Percentiles rank a stretch among this genome's conserved stretches.
Conservation (phyloP, 2,113 vertebrate genomes). For the Hyla sarda region DNA sequence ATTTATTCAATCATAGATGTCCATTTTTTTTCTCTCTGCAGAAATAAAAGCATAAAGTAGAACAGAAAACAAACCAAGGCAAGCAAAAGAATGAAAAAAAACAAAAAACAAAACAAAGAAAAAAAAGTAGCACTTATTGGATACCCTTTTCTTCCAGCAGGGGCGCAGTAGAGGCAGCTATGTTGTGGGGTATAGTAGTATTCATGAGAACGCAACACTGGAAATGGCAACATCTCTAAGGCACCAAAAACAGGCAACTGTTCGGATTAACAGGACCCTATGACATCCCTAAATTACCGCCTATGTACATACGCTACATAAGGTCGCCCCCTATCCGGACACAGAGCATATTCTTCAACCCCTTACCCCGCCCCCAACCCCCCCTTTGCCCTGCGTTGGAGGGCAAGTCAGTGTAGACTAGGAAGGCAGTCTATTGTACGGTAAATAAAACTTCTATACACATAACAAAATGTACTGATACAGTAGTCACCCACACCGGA, state of each 20-base stretch:
- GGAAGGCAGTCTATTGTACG: background rate
- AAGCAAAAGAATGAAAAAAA: conserved; percentile 70
- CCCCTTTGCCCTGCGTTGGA: background rate
- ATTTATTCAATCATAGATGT: conserved; percentile 67
- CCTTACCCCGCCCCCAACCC: too few relatives aligned
- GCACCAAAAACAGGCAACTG: background rate
- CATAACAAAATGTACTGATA: background rate
- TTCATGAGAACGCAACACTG: background rate
- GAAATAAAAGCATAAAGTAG: conserved; percentile 73
- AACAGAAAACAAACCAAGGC: conserved; percentile 72
- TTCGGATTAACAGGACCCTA: background rate
- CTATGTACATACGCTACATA: background rate
- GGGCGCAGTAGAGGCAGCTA: conserved; percentile 8
- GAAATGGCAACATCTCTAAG: conserved; percentile 23
- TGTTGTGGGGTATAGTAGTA: background rate
- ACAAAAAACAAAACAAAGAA: conserved; percentile 72
- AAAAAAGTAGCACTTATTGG: conserved; percentile 74
- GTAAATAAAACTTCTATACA: background rate
- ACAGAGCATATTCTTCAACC: too few relatives aligned
- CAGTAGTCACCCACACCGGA: background rate
- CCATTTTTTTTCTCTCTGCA: conserved; percentile 59
- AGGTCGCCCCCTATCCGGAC: background rate
- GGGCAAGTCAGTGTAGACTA: background rate
- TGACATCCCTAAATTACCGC: background rate
- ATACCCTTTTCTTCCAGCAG: conserved; percentile 12